Conservation (phyloP, 2,888 invertebrate species). For the Dolomedes plantarius region DNA sequence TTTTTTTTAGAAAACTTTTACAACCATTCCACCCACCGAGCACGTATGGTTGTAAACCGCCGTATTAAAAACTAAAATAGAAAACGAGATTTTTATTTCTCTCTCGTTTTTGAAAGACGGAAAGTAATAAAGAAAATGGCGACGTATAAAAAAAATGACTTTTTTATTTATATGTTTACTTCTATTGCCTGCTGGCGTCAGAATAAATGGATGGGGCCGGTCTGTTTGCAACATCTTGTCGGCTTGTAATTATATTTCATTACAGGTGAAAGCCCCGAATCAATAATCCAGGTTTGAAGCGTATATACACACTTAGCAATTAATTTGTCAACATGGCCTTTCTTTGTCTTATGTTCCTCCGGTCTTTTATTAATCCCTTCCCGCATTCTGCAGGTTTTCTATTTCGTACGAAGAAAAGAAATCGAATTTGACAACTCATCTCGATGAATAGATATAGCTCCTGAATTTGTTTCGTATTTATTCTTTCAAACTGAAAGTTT, state of each 20-base stretch:
- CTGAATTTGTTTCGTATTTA: too few species aligned
- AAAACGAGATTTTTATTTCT: not conserved
- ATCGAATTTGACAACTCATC: not conserved
- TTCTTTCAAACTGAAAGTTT: too few species aligned
- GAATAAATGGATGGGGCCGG: slow-evolving; percentile 34
- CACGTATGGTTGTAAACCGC: not conserved
- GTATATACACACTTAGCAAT: not conserved
- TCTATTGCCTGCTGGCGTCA: not conserved
- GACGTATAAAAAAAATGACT: not conserved
- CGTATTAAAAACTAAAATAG: not conserved
- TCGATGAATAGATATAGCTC: not conserved
- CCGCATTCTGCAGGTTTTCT: too few species aligned
- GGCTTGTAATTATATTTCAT: slow-evolving; percentile 48
- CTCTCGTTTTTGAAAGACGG: not conserved
- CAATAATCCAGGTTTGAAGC: slow-evolving; percentile 12
- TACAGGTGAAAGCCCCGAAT: slow-evolving; percentile 28
- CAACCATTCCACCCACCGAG: not conserved
- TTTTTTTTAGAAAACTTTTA: not conserved
- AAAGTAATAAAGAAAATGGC: slow-evolving; percentile 8
- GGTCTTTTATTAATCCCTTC: not conserved
- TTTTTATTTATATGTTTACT: not conserved
- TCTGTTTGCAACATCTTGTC: slow-evolving; percentile 34
- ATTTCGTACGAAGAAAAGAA: not conserved
- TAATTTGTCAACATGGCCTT: slow-evolving; percentile 34
- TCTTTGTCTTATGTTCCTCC: not conserved